Percentiles rank a stretch among this genome's conserved stretches.
phyloP scores from a whole-genome alignment of 1,140 invertebrate species.

The Trichonephila clavipes region DNA sequence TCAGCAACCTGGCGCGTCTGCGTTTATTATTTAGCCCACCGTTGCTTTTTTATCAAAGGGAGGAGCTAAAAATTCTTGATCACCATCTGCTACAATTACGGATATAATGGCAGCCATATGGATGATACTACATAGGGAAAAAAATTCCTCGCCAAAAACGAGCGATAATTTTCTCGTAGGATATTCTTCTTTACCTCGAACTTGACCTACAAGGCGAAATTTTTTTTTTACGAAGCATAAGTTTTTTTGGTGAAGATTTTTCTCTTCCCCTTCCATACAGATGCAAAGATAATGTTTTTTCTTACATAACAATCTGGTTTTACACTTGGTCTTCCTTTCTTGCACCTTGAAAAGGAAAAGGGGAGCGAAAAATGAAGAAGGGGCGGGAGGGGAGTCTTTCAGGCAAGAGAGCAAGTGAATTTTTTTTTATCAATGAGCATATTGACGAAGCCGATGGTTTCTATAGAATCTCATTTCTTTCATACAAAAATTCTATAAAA shows the following conservation, averaged over 20 bases:
- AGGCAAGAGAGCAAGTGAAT: conserved; percentile 66
- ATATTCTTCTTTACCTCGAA: conserved; percentile 44
- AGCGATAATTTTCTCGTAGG: conserved; percentile 54
- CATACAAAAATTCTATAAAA: neutral
- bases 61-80: neutral
- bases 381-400: neutral
- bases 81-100: conserved; percentile 58
- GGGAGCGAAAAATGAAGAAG: neutral
- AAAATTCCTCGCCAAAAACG: conserved; percentile 42
- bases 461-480: conserved; percentile 44
- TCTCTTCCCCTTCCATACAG: neutral
- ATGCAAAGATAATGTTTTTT: conserved; percentile 11
- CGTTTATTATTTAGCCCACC: conserved; percentile 36
- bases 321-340: conserved; percentile 62
- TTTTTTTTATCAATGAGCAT: conserved; percentile 16
- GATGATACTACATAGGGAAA: neutral
- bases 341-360: conserved; percentile 60
- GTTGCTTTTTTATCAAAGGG: neutral
- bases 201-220: conserved; percentile 58
- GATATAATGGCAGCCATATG: conserved; percentile 62
- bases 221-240: neutral
- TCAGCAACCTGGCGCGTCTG: neutral
- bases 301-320: conserved; percentile 39
- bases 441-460: neutral
- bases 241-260: conserved; percentile 32